These are phyloP conservation scores for Prietella phreatophila DNA, from an alignment of 2,113 vertebrate genomes.

Conservation along the genomic window DNA sequence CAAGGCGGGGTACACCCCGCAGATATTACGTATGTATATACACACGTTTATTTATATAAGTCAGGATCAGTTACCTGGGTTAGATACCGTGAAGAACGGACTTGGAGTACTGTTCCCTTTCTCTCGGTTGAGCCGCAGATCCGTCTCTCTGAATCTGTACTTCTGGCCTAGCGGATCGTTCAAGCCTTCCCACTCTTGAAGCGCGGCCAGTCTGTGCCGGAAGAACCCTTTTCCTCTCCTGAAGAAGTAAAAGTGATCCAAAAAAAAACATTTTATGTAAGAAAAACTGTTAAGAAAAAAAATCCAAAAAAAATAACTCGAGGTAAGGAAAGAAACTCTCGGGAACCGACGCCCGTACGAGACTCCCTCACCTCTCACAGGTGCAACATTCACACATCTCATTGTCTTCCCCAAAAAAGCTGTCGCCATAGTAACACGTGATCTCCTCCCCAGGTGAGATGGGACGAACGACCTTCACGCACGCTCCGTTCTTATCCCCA, in stretches of 20 bases:
- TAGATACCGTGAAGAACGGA: constrained; percentile 58
- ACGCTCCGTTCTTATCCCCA: constrained; percentile 83
- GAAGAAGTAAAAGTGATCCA: background rate
- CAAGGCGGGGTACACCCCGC: too few relatives aligned
- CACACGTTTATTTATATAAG: background rate
- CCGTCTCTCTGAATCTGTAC: constrained; percentile 84
- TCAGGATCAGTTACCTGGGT: constrained; percentile 61
- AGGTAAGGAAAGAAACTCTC: background rate
- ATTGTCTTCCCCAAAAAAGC: constrained; percentile 91
- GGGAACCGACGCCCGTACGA: background rate
- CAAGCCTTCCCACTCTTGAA: constrained; percentile 63
- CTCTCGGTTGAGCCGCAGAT: constrained; percentile 77
- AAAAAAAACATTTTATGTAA: background rate
- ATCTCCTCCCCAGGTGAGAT: constrained; percentile 89
- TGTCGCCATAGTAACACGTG: constrained; percentile 90
- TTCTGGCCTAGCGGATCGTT: constrained; percentile 73
- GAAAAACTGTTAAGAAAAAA: background rate
- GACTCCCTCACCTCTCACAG: constrained; percentile 81
- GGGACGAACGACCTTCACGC: constrained; percentile 86
- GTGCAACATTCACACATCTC: constrained; percentile 92
- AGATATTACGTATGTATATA: too few relatives aligned
- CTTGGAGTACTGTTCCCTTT: constrained; percentile 61
- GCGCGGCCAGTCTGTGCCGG: constrained; percentile 64
- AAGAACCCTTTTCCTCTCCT: constrained; percentile 88
- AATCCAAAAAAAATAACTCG: background rate